Conservation (phyloP, 2,888 invertebrate genomes). For the Drosophila suboccidentalis region DNA sequence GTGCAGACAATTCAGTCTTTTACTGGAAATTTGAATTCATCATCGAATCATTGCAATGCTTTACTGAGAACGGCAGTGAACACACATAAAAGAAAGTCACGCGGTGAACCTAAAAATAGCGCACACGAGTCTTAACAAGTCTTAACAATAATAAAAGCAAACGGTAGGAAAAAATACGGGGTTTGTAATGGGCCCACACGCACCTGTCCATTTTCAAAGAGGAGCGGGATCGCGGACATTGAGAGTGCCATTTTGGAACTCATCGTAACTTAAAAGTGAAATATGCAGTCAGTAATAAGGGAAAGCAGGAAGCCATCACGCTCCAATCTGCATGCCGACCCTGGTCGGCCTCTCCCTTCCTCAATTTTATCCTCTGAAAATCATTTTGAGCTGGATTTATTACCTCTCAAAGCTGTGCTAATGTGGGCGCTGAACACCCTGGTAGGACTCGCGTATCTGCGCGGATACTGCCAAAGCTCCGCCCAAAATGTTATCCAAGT, state of each 20-base stretch:
- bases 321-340: conserved; percentile 48
- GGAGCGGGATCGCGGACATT: conserved; percentile 45
- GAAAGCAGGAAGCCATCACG: conserved; percentile 52
- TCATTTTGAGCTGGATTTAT: conserved; percentile 76
- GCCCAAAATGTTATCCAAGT: conserved; percentile 63
- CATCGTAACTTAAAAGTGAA: conserved; percentile 75
- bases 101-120: background rate
- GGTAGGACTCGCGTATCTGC: background rate
- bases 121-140: background rate
- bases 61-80: background rate
- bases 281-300: conserved; percentile 39
- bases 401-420: conserved; percentile 66
- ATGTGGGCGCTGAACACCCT: conserved; percentile 67
- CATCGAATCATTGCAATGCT: conserved; percentile 9
- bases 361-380: conserved; percentile 33
- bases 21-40: background rate
- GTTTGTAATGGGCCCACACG: conserved; percentile 11
- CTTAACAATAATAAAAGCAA: conserved; percentile 6
- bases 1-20: no score
- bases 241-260: conserved; percentile 59
- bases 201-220: conserved; percentile 72
- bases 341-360: background rate
- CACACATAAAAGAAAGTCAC: background rate
- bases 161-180: background rate
- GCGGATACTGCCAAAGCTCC: conserved; percentile 20